Conservation (phyloP, 2,797 vertebrate species). For the Knipowitschia caucasica region DNA sequence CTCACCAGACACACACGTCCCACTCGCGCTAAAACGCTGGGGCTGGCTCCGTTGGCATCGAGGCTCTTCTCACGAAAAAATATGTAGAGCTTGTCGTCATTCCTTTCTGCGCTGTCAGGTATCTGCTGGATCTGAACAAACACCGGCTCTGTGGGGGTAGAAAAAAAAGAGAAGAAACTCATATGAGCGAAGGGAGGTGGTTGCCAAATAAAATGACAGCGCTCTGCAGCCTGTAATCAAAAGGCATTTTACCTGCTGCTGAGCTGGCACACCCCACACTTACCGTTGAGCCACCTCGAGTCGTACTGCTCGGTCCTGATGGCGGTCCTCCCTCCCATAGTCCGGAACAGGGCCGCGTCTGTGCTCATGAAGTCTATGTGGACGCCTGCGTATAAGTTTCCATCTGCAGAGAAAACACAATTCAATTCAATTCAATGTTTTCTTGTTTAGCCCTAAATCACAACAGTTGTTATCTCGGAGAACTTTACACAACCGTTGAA, state of each 20-base stretch:
- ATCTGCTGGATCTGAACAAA: slow-evolving; percentile 82
- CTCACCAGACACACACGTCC: slow-evolving; percentile 84
- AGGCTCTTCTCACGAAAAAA: slow-evolving; percentile 83
- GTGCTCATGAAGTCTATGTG: slow-evolving; percentile 85
- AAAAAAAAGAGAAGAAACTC: slow-evolving; percentile 46
- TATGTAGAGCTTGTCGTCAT: slow-evolving; percentile 84
- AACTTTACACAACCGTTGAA: too few species aligned
- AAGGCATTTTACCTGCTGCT: slow-evolving; percentile 35
- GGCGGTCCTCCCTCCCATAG: slow-evolving; percentile 77
- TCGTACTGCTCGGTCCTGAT: slow-evolving; percentile 82
- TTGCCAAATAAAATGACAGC: slow-evolving; percentile 49
- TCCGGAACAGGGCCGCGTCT: slow-evolving; percentile 80
- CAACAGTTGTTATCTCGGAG: too few species aligned
- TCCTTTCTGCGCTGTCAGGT: slow-evolving; percentile 80
- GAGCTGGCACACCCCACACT: slow-evolving; percentile 55
- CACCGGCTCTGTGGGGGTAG: slow-evolving; percentile 74
- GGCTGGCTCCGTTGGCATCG: slow-evolving; percentile 74
- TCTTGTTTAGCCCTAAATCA: too few species aligned
- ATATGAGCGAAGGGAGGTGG: slow-evolving; percentile 36
- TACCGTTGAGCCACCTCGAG: slow-evolving; percentile 84
- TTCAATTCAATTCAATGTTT: too few species aligned
- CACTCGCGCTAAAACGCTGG: slow-evolving; percentile 76
- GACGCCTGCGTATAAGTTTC: slow-evolving; percentile 79
- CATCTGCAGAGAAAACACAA: slow-evolving; percentile 66
- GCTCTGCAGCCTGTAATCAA: slow-evolving; percentile 54